Evolutionary conservation across 1,140 invertebrate genomes (phyloP).

Genomic region (Rhizoglyphus robini): DNA sequence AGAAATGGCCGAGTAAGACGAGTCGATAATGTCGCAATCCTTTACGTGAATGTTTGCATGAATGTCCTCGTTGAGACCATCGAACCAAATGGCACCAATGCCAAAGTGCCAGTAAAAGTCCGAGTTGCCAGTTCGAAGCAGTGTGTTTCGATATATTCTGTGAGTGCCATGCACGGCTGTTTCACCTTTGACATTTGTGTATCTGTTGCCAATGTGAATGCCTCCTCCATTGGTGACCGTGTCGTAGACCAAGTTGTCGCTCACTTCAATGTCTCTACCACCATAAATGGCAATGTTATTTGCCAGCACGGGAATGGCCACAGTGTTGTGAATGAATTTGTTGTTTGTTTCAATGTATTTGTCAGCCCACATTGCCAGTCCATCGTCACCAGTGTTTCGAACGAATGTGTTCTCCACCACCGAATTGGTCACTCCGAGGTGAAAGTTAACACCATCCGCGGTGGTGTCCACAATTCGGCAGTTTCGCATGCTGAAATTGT

Average conservation of each 20-base stretch:
- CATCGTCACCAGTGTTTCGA: constrained; percentile 8
- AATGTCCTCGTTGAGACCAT: background rate
- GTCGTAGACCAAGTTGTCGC: background rate
- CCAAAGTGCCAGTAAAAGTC: constrained; percentile 9
- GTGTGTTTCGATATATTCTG: constrained; percentile 6
- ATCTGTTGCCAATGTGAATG: background rate
- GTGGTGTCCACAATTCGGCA: constrained; percentile 1
- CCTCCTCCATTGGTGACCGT: constrained; percentile 10
- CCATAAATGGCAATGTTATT: constrained; percentile 16
- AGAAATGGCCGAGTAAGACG: constrained; percentile 1
- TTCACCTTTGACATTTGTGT: background rate
- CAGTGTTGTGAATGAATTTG: background rate
- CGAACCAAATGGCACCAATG: constrained; percentile 6
- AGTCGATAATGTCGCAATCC: constrained; percentile 11
- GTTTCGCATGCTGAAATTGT: background rate
- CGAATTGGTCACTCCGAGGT: background rate
- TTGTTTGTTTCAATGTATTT: background rate
- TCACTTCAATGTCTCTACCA: constrained; percentile 6
- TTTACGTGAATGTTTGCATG: constrained; percentile 3
- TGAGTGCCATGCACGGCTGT: background rate
- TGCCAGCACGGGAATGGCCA: background rate
- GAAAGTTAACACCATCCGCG: constrained; percentile 9
- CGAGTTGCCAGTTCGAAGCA: background rate
- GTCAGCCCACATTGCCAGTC: constrained; percentile 7
- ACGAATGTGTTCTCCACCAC: background rate